A percentile compares a stretch with the other conserved stretches of the same genome.
Conservation (phyloP, 2,113 vertebrate species). For the Carettochelys insculpta region DNA sequence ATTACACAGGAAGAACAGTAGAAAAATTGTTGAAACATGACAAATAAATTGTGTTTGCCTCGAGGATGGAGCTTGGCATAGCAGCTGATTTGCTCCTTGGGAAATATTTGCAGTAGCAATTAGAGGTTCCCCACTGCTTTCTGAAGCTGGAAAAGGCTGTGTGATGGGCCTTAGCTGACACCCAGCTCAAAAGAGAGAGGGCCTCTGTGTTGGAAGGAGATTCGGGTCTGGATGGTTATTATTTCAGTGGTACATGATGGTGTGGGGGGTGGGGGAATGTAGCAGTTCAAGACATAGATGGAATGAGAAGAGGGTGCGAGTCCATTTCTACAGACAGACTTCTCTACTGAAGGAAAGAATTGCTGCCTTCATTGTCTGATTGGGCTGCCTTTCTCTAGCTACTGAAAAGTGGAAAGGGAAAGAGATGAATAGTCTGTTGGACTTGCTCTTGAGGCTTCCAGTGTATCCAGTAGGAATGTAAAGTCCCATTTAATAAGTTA, state of each 20-base stretch:
- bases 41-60: conserved; percentile 66
- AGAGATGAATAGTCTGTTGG: not conserved
- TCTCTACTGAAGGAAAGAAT: not conserved
- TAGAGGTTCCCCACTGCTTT: conserved; percentile 34
- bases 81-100: conserved; percentile 47
- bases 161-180: not conserved
- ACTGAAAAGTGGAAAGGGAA: not conserved
- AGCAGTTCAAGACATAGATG: not conserved
- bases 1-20: conserved; percentile 56
- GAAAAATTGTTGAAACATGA: conserved; percentile 62
- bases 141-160: not conserved
- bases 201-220: not conserved
- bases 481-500: too few species aligned
- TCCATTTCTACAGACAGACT: not conserved
- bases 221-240: not conserved
- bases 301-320: not conserved
- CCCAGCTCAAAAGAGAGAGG: not conserved
- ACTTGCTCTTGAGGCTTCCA: not conserved
- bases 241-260: not conserved
- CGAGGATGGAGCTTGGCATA: conserved; percentile 46
- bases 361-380: not conserved
- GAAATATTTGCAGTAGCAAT: conserved; percentile 63
- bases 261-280: not conserved
- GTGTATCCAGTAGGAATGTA: not conserved
- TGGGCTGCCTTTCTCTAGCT: not conserved